Base-by-base conservation (phyloP, 2,113 vertebrate genomes). In the Chroicocephalus ridibundus region DNA sequence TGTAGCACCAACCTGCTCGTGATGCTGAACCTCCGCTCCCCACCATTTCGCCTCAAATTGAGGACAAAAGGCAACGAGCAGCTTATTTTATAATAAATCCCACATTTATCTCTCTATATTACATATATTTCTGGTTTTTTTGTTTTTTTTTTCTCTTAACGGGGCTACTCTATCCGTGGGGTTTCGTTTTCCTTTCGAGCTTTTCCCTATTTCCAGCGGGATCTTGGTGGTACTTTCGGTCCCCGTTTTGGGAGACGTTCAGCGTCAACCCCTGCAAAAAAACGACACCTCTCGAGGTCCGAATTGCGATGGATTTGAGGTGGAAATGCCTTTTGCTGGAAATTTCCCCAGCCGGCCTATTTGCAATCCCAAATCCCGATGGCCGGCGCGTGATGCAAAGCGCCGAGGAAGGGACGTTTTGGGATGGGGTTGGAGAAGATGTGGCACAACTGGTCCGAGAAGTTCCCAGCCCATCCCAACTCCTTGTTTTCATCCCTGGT, bases 241-340 rank as follows among this genome's bases (percentile, higher is more conserved):
- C 34, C 34, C 21, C 1, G 0, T 36, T 71, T 79, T 38, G 13
- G 26, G 14, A 17, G 34, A 49, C 9, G 31, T 64, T 46, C 52
- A 38, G 4, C 17, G 20, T 9, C 80, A 14, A 2, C 3, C 26
- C 16, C 13, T 1, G 1, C 38, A 42, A 24, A 40, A 54, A 36
- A 51, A 34, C 17, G 1, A 7, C 6, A 0, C 3, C 0, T 6
- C 3, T 13, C 19, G 13, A 54, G 27, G 36, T 27, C 36, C 1
- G 1, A 38, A 16, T 15, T 24, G 7, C 26, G 8, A 8, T 0
- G 0, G 19, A 16, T 31, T 1, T 1, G 44, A 40, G 44, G 6
- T 34, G 14, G 60, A 75, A 85, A 62, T 6, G 11, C 34, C 9
- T 65, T 52, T 71, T 27, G 1, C 29, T 49, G 31, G 21, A 52